Base-by-base conservation (phyloP, 2,797 vertebrate species). In the Sebastes steindachneri region DNA sequence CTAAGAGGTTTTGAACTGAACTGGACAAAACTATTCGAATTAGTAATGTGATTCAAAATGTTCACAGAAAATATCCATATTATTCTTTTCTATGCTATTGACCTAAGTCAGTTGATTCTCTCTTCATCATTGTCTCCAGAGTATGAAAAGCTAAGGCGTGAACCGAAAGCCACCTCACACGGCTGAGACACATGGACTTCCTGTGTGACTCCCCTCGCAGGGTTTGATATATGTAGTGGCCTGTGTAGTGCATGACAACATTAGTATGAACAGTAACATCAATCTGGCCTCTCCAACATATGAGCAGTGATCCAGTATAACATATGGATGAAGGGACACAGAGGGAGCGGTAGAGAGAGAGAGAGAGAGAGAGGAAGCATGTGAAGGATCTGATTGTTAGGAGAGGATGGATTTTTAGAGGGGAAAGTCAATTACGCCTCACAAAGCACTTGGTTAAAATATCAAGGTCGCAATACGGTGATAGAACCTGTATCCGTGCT, bases 401-500 rank as follows among this genome's bases (percentile, higher is more conserved):
- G 53, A 69, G 70, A 79, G 74, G 86, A 92, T 84, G 86, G 86
- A 90, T 91, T 93, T 90, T 93, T 86, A 73, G 80, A 80, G 82
- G 74, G 75, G 87, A 87, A 89, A 93, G 87, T 94, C 89, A 92
- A 93, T 94, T 92, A 94, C 41, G 53, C 85, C 79, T 79, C 88
- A 89, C 83, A 90, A 84, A 91, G 89, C 89, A 87, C 89, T 93
- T 93, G 90, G 91, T 93, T 93, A 93, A 93, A 95, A 95, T 91
- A 94, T 93, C 91, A 95, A 95, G 93, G 94, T 94, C 75, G 75
- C 68, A 68, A 77, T 89, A 66, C 54, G 29, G 72, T 82, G 82
- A 88, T 80, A 77, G 87, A 86, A 77, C 79, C 63, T 62, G 64
- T 82, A 83, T 87, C 80, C 69, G 65, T 83, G 87, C 85, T 53